phyloP scores from a whole-genome alignment of 2,888 invertebrate genomes.

The Pantelozetes paolii region DNA sequence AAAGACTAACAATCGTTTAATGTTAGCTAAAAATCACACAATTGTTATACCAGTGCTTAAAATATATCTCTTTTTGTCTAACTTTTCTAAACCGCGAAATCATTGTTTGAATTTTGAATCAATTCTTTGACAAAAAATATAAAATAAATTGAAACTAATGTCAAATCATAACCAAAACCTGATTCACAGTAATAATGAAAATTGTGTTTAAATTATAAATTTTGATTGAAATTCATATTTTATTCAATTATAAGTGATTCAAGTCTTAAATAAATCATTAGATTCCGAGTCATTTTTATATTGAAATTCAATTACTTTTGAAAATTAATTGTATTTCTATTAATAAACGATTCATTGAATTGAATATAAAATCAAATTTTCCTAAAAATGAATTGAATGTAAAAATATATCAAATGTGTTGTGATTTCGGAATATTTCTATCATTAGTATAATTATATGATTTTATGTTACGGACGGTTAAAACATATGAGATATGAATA shows the following conservation, averaged over 20 bases:
- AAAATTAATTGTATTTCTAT: neutral
- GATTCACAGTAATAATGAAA: too few species aligned
- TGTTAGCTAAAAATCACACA: neutral
- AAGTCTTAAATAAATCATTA: too few species aligned
- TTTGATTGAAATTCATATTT: too few species aligned
- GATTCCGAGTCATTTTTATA: too few species aligned
- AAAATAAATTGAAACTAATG: too few species aligned
- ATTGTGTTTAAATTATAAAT: too few species aligned
- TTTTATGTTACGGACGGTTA: neutral
- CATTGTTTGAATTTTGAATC: neutral
- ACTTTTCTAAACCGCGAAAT: neutral
- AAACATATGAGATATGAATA: neutral
- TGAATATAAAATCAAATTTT: too few species aligned
- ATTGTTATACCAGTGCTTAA: neutral
- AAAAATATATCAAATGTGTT: neutral
- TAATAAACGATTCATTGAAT: neutral
- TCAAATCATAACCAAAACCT: too few species aligned
- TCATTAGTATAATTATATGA: constrained; percentile 19
- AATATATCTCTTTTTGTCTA: neutral
- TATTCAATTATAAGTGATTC: too few species aligned
- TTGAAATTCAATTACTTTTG: too few species aligned
- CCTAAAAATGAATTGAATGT: too few species aligned
- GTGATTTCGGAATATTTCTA: neutral
- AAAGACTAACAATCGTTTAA: neutral
- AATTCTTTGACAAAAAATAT: neutral